Conservation (phyloP, 92 coral and sea anemone species). For the Micromussa lordhowensis region DNA sequence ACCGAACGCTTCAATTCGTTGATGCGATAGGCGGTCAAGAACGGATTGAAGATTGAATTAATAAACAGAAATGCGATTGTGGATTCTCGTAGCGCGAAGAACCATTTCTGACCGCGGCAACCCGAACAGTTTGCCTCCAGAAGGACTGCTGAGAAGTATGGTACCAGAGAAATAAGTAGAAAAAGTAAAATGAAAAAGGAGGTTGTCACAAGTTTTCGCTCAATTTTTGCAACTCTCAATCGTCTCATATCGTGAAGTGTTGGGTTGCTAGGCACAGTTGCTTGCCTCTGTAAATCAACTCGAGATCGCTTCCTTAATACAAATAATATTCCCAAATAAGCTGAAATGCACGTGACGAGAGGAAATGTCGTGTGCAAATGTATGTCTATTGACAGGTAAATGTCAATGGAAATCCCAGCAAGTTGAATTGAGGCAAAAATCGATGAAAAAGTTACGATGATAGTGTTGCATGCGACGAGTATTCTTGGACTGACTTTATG, state of each 20-base stretch:
- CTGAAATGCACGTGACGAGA: neutral
- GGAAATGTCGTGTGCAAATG: slow-evolving; percentile 7
- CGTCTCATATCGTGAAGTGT: neutral
- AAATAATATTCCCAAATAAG: slow-evolving; percentile 4
- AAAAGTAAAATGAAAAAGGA: neutral
- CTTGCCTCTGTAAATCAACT: neutral
- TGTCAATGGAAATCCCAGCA: neutral
- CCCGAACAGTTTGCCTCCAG: neutral
- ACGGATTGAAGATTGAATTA: neutral
- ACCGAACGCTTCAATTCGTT: neutral
- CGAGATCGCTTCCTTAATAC: neutral
- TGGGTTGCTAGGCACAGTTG: neutral
- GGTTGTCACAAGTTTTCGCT: neutral
- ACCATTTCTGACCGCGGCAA: neutral
- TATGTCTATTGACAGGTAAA: neutral
- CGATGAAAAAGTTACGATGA: neutral
- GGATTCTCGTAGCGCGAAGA: neutral
- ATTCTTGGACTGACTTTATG: neutral
- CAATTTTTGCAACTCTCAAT: neutral
- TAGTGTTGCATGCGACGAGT: neutral
- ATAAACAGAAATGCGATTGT: neutral
- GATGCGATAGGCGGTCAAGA: neutral
- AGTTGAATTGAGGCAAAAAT: slow-evolving; percentile 3
- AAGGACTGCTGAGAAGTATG: neutral
- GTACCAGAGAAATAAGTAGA: neutral